phyloP scores from a whole-genome alignment of 2,113 vertebrate species.

The Xiphophorus maculatus region DNA sequence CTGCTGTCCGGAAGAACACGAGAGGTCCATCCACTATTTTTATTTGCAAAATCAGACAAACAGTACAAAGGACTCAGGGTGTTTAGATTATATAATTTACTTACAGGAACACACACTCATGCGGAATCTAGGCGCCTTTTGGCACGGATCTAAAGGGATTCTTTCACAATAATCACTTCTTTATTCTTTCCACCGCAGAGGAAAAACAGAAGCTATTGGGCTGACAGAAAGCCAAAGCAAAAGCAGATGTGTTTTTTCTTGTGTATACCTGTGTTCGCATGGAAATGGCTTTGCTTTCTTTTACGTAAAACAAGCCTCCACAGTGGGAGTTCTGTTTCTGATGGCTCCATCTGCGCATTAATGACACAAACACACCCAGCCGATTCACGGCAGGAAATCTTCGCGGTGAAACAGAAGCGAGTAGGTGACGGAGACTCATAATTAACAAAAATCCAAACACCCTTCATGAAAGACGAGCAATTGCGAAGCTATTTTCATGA shows the following conservation, averaged over 20 bases:
- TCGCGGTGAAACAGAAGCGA: neutral
- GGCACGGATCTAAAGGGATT: neutral
- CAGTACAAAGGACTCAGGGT: no score
- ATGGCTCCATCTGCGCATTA: neutral
- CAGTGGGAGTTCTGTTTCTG: conserved; percentile 4
- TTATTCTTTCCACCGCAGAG: neutral
- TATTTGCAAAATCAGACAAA: no score
- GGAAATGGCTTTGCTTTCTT: conserved; percentile 1
- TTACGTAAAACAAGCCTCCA: conserved; percentile 5
- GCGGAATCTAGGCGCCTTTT: neutral
- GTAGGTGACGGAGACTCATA: neutral
- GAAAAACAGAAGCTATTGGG: neutral
- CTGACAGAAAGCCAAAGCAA: neutral
- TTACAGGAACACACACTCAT: neutral
- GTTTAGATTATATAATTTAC: neutral
- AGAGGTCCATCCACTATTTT: no score
- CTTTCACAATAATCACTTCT: neutral
- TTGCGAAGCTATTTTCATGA: neutral
- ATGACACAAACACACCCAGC: conserved; percentile 9
- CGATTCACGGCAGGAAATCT: conserved; percentile 1
- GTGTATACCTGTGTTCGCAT: neutral
- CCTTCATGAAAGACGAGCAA: no score
- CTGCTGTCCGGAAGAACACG: no score
- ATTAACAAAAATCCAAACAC: neutral
- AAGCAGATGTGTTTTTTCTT: conserved; percentile 2